Evolutionary conservation across 2,888 invertebrate genomes (phyloP).

Genomic region (Lasioglossum malachurum): DNA sequence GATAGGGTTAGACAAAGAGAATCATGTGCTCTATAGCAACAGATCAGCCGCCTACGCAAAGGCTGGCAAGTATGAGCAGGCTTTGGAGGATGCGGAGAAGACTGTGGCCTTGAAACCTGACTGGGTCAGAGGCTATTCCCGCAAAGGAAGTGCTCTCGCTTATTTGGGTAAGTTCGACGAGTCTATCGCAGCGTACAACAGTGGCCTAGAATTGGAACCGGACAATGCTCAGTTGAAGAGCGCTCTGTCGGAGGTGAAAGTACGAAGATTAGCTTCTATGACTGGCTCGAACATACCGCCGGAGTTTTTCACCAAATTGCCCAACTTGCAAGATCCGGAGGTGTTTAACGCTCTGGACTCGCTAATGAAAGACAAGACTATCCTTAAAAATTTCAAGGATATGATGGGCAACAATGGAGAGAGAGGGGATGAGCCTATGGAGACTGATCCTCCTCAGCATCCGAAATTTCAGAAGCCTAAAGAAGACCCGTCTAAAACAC

Average conservation of each 20-base stretch:
- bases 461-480: constrained; percentile 84
- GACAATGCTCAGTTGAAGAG: constrained; percentile 89
- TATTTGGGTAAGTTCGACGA: constrained; percentile 91
- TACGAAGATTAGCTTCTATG: constrained; percentile 71
- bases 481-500: constrained; percentile 86
- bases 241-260: constrained; percentile 88
- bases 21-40: constrained; percentile 96
- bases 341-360: constrained; percentile 89
- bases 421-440: constrained; percentile 85
- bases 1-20: constrained; percentile 91
- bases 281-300: background rate
- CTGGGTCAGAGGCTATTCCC: constrained; percentile 95
- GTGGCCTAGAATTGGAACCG: constrained; percentile 90
- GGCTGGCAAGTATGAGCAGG: constrained; percentile 90
- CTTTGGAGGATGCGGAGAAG: constrained; percentile 94
- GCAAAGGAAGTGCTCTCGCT: constrained; percentile 94
- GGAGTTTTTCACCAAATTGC: constrained; percentile 86
- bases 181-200: constrained; percentile 91
- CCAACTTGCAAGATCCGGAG: constrained; percentile 90
- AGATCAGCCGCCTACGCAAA: constrained; percentile 96
- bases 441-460: constrained; percentile 85
- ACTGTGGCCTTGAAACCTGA: constrained; percentile 92
- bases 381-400: constrained; percentile 90
- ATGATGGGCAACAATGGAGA: constrained; percentile 86
- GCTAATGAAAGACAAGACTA: constrained; percentile 87